Base-by-base conservation (phyloP, 2,797 vertebrate genomes). In the Centropyge bicolor region DNA sequence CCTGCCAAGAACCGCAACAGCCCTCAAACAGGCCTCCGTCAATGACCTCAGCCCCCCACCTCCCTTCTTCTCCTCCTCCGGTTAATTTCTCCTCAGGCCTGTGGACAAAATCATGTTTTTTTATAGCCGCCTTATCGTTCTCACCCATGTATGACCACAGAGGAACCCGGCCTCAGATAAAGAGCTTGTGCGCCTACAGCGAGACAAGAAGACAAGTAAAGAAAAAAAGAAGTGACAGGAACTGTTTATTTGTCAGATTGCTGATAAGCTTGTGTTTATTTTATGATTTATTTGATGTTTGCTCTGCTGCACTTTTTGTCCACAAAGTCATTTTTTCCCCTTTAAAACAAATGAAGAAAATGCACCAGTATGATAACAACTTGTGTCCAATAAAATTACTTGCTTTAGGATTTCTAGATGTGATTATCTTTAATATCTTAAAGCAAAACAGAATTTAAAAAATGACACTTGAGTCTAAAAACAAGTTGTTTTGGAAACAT, bases 1-100 rank as follows among this genome's bases (percentile, higher is more conserved):
- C 86, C 87, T 92, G 90, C 89, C 76, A 90, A 88, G 81, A 94
- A 80, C 83, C 45, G 45, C 91, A 92, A 87, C 87, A 90, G 83
- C 86, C 81, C 74, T 90, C 84, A 80, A 91, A 92, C 86, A 83
- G 76, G 68, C 81, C 68, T 83, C 54, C 0, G 68, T 77, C 69
- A 75, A 84, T 8, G 19, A 80, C 83, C 74, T 19, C 76, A 40
- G 19, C 55, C 74, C 72, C n/a, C 66, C 54, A 68, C 49, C 76
- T 38, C 70, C 61, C 31, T 27, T 13, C 17, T 4, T 8, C 36
- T 43, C 59, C 20, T 52, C 43, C 45, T 56, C 73, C 54, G 43
- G 64, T 72, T 70, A 36, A 55, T 77, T 66, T 78, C 62, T 82
- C 72, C 7, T 83, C n/a, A 36, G 40, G 69, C 70, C 72, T 70